Percentiles rank a stretch among this genome's conserved stretches.
Evolutionary conservation across 2,888 invertebrate genomes (phyloP).

Genomic region (Bruchidius siliquastri): DNA sequence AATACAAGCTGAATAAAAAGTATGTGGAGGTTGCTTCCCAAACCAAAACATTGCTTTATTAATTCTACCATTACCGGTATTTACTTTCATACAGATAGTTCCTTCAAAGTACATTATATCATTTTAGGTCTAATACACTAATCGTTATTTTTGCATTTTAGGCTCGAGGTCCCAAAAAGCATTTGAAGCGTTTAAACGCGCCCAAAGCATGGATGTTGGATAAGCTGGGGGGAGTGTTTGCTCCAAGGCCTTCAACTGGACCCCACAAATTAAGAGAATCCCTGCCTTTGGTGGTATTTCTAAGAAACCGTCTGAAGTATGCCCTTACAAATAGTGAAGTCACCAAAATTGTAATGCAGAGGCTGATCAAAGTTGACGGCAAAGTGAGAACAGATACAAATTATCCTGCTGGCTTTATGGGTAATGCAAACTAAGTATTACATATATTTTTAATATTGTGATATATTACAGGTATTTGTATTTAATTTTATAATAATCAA

Average conservation of each 20-base stretch:
- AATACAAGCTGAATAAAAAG: background rate
- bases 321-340: constrained; percentile 96
- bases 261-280: constrained; percentile 98
- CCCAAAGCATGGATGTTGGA: constrained; percentile 99
- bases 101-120: too few species aligned
- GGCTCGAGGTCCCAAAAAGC: constrained; percentile 99
- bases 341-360: constrained; percentile 96
- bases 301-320: constrained; percentile 96
- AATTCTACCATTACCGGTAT: too few species aligned
- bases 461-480: too few species aligned
- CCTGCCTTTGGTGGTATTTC: constrained; percentile 91
- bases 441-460: background rate
- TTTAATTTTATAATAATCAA: too few species aligned
- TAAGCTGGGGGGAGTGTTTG: constrained; percentile 96
- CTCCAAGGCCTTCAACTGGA: constrained; percentile 95
- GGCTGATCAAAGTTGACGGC: constrained; percentile 96
- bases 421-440: constrained; percentile 53
- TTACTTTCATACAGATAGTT: background rate
- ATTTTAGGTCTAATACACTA: too few species aligned
- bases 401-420: constrained; percentile 99
- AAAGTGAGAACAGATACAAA: constrained; percentile 97
- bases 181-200: constrained; percentile 97
- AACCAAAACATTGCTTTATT: constrained; percentile 3
- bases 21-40: background rate
- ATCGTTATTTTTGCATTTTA: constrained; percentile 42